A percentile compares a stretch with the other conserved stretches of the same genome.
Conservation (phyloP, 2,797 vertebrate genomes). For the Coreius guichenoti region DNA sequence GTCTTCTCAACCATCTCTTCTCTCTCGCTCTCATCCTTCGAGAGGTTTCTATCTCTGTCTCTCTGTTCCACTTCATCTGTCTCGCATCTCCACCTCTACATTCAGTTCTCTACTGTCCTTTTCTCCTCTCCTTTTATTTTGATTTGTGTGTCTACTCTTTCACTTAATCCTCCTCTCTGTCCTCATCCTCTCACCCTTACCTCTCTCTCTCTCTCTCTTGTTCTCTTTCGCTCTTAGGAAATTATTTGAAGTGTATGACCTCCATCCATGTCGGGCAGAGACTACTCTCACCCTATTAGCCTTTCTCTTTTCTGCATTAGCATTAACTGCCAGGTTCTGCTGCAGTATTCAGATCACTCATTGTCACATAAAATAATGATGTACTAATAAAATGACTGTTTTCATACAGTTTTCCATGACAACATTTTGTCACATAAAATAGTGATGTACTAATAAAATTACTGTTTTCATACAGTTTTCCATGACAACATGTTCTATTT, state of each 20-base stretch:
- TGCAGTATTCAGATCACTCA: neutral
- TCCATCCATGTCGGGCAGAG: conserved; percentile 2
- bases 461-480: neutral
- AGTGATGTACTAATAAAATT: neutral
- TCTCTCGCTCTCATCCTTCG: neutral
- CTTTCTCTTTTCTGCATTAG: conserved; percentile 23
- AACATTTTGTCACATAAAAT: neutral
- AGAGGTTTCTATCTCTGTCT: conserved; percentile 10
- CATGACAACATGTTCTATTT: neutral
- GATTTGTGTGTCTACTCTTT: conserved; percentile 34
- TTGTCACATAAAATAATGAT: neutral
- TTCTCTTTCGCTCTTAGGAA: conserved; percentile 1
- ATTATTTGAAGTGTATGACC: conserved; percentile 47
- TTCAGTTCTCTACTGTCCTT: conserved; percentile 20
- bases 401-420: neutral
- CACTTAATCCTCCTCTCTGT: conserved; percentile 13
- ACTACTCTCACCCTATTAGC: conserved; percentile 32
- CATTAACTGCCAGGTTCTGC: conserved; percentile 12
- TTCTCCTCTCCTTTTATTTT: neutral
- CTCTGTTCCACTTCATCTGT: conserved; percentile 9
- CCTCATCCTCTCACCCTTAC: conserved; percentile 6
- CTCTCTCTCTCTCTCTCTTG: neutral
- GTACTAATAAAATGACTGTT: neutral
- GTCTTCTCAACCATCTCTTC: conserved; percentile 1
- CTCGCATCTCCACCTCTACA: conserved; percentile 1